Evolutionary conservation across 2,888 invertebrate genomes (phyloP).

Genomic region (Parthenolecanium corni): DNA sequence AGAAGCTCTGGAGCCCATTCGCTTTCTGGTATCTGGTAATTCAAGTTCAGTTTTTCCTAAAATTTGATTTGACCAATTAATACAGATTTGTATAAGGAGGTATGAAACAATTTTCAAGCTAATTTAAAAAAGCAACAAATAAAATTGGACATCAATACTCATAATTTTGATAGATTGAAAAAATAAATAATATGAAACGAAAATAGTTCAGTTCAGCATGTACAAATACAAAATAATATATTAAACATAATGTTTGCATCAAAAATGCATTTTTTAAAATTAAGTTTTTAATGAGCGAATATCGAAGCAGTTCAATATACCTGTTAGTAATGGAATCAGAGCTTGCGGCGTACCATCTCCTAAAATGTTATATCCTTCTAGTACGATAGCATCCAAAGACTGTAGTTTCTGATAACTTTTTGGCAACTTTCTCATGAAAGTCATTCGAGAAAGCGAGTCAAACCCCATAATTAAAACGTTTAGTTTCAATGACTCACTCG

Average conservation of each 20-base stretch:
- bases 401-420: slow-evolving; percentile 58
- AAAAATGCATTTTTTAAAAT: no score
- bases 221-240: no score
- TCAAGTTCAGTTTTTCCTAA: slow-evolving; percentile 56
- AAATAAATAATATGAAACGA: no score
- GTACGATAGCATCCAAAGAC: slow-evolving; percentile 49
- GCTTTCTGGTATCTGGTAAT: slow-evolving; percentile 69
- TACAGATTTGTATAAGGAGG: no score
- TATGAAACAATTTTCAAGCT: no score
- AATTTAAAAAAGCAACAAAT: background rate
- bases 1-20: slow-evolving; percentile 47
- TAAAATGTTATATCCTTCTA: slow-evolving; percentile 70
- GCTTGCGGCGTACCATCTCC: slow-evolving; percentile 82
- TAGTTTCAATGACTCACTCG: slow-evolving; percentile 43
- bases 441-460: slow-evolving; percentile 75
- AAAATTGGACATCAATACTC: background rate
- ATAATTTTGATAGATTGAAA: no score
- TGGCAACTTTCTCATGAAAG: slow-evolving; percentile 66
- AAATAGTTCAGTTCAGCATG: no score
- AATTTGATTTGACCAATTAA: slow-evolving; percentile 32
- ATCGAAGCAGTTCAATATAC: no score
- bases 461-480: slow-evolving; percentile 78
- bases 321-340: slow-evolving; percentile 74
- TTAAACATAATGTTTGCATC: no score
- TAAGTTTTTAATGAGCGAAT: no score